A percentile compares a stretch with the other conserved stretches of the same genome.
phyloP scores from a whole-genome alignment of 2,113 vertebrate genomes.

The Poecilia latipinna region DNA sequence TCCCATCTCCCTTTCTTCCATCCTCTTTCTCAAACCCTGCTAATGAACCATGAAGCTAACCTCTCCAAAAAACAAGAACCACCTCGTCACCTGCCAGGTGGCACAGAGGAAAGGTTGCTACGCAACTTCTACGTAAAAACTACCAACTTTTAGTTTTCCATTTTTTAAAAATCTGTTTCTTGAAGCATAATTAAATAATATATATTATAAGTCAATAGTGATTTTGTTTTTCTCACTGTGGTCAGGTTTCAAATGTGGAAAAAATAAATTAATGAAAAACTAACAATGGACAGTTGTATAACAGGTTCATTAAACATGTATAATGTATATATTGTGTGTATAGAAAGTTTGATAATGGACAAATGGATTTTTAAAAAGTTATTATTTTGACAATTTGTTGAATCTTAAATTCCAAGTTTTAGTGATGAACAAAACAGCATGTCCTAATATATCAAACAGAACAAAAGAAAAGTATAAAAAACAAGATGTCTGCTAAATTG shows the following conservation, averaged over 20 bases:
- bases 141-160: too few species aligned
- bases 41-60: conserved; percentile 76
- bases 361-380: background rate
- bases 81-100: conserved; percentile 59
- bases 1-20: conserved; percentile 86
- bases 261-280: too few species aligned
- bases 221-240: background rate
- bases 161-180: too few species aligned
- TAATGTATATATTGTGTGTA: too few species aligned
- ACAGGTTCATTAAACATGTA: too few species aligned
- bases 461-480: too few species aligned
- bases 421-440: background rate
- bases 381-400: background rate
- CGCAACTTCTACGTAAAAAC: background rate
- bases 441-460: too few species aligned
- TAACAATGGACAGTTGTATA: too few species aligned
- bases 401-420: background rate
- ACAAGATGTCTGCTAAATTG: too few species aligned
- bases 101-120: conserved; percentile 6
- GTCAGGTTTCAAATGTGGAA: background rate
- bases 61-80: conserved; percentile 66
- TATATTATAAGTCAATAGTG: too few species aligned
- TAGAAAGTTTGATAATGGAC: background rate
- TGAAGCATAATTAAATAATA: too few species aligned
- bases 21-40: conserved; percentile 77